phyloP scores from a whole-genome alignment of 2,888 invertebrate species.

The Habrosyne pyritoides region DNA sequence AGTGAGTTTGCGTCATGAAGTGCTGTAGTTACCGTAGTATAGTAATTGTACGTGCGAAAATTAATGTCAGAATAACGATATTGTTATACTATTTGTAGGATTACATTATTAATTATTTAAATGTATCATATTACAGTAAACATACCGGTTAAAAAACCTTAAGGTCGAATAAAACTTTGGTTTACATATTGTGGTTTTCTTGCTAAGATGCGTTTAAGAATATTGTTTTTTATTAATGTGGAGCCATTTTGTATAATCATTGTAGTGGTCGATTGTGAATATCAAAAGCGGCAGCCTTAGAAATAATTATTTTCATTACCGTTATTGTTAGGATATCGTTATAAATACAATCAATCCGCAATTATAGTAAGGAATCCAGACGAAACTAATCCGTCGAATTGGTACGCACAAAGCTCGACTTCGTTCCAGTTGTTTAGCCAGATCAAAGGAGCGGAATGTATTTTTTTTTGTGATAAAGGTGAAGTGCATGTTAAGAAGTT shows the following conservation, averaged over 20 bases:
- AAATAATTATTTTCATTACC: no score
- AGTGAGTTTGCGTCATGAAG: slow-evolving; percentile 3
- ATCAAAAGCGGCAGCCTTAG: no score
- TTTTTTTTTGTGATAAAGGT: slow-evolving; percentile 56
- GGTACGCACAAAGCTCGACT: slow-evolving; percentile 1
- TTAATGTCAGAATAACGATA: slow-evolving; percentile 1
- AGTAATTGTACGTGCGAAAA: not conserved
- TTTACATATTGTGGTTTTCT: slow-evolving; percentile 6
- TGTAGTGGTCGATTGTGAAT: no score
- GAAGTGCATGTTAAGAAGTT: slow-evolving; percentile 54
- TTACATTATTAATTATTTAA: slow-evolving; percentile 31
- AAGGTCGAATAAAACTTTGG: slow-evolving; percentile 9
- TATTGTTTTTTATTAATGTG: slow-evolving; percentile 7
- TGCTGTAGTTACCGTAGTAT: not conserved
- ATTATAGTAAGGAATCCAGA: not conserved
- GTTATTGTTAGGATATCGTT: no score
- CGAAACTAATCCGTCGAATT: not conserved
- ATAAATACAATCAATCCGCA: not conserved
- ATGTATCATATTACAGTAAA: slow-evolving; percentile 26
- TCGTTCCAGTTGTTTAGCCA: slow-evolving; percentile 27
- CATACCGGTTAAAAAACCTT: slow-evolving; percentile 49
- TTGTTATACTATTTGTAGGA: slow-evolving; percentile 35
- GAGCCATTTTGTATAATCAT: not conserved
- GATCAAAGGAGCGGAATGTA: slow-evolving; percentile 47
- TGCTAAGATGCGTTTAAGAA: not conserved